phyloP scores from a whole-genome alignment of 2,797 vertebrate genomes.

The Gallinago solitaria region DNA sequence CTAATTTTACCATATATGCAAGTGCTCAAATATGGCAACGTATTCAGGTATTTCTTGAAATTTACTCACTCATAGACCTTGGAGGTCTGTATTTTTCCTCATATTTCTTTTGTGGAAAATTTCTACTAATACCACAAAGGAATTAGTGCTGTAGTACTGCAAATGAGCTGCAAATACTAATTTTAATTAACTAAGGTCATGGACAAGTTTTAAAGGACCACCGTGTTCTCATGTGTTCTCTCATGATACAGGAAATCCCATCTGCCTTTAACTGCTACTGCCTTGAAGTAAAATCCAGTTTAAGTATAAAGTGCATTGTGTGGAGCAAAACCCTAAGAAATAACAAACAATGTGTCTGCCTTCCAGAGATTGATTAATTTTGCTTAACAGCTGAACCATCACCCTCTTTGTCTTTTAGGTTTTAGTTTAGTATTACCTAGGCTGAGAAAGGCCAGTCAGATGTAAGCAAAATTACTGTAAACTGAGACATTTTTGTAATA shows the following conservation, averaged over 20 bases:
- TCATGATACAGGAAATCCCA: slow-evolving; percentile 18
- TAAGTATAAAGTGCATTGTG: slow-evolving; percentile 75
- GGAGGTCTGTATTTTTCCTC: background rate
- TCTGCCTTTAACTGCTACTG: slow-evolving; percentile 16
- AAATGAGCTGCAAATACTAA: background rate
- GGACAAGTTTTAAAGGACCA: background rate
- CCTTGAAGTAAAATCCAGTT: slow-evolving; percentile 70
- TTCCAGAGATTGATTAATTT: slow-evolving; percentile 56
- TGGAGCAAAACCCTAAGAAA: slow-evolving; percentile 67
- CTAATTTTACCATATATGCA: slow-evolving; percentile 15
- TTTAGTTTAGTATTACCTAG: slow-evolving; percentile 12
- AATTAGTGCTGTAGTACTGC: background rate
- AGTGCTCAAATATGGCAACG: background rate
- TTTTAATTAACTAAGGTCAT: background rate
- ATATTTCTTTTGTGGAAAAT: background rate
- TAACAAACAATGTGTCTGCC: slow-evolving; percentile 50
- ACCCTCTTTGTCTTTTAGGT: slow-evolving; percentile 16
- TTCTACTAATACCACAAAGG: background rate
- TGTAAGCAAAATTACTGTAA: slow-evolving; percentile 66
- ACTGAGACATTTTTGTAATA: slow-evolving; percentile 16
- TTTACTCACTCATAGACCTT: background rate
- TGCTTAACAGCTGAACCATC: slow-evolving; percentile 5
- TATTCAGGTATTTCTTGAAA: background rate
- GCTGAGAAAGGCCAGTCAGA: slow-evolving; percentile 49
- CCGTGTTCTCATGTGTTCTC: background rate